Conservation (phyloP, 2,888 invertebrate species). For the Melanotus villosus region DNA sequence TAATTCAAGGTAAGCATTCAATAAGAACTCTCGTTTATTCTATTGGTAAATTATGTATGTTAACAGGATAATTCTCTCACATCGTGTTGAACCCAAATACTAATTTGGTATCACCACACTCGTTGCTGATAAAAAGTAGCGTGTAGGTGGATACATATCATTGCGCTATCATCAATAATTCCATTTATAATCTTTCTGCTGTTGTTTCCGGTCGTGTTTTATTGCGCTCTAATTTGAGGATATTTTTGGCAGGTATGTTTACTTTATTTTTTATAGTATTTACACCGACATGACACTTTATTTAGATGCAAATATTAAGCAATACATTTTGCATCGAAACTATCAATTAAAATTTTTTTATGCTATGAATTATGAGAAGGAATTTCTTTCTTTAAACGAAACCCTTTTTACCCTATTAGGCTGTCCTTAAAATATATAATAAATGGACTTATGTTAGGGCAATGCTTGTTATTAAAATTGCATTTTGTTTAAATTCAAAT, state of each 20-base stretch:
- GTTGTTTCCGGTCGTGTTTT: slow-evolving; percentile 1
- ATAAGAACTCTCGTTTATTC: slow-evolving; percentile 4
- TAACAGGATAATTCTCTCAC: slow-evolving; percentile 13
- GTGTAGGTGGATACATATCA: slow-evolving; percentile 20
- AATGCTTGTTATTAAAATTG: no score
- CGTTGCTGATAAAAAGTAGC: slow-evolving; percentile 2
- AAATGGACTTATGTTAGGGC: no score
- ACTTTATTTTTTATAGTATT: neutral
- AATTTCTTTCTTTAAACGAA: no score
- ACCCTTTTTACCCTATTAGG: no score
- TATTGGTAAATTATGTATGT: slow-evolving; percentile 10
- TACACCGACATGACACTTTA: neutral
- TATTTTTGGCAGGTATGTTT: neutral
- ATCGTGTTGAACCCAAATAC: neutral
- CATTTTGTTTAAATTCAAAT: no score
- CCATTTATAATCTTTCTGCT: slow-evolving; percentile 8
- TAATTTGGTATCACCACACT: neutral
- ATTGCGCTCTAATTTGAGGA: neutral
- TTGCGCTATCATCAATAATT: slow-evolving; percentile 11
- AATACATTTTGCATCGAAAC: no score
- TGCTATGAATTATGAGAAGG: no score
- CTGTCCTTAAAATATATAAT: no score
- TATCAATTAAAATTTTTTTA: no score
- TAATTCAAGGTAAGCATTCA: slow-evolving; percentile 3
- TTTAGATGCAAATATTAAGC: no score